Conservation (phyloP, 2,888 invertebrate species). For the Acronicta leporina region DNA sequence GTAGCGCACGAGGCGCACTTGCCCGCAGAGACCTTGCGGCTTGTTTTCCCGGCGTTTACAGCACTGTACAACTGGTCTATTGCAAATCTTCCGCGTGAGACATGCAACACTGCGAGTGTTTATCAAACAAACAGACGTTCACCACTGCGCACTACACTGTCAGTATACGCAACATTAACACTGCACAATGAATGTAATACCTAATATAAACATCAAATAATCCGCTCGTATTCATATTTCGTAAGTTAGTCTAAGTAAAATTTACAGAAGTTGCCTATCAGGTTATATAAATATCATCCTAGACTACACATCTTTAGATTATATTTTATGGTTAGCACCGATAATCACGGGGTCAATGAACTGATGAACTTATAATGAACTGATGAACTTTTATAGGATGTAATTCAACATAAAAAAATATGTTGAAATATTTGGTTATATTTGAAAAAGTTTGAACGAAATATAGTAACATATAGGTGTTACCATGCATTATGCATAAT, state of each 20-base stretch:
- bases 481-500: too few relatives aligned
- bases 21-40: constrained; percentile 54
- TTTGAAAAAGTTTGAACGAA: too few relatives aligned
- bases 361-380: too few relatives aligned
- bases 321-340: too few relatives aligned
- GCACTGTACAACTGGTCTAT: constrained; percentile 53
- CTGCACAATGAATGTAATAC: background rate
- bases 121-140: constrained; percentile 33
- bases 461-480: too few relatives aligned
- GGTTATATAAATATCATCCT: background rate
- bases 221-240: background rate
- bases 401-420: too few relatives aligned
- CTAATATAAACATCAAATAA: constrained; percentile 7
- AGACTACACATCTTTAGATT: too few relatives aligned
- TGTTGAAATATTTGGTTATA: too few relatives aligned
- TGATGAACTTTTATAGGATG: too few relatives aligned
- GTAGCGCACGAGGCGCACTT: constrained; percentile 15
- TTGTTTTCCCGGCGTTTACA: constrained; percentile 64
- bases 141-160: constrained; percentile 1
- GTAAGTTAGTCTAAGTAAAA: background rate
- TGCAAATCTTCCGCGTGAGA: constrained; percentile 64
- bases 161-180: constrained; percentile 1
- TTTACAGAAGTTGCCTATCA: background rate
- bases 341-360: too few relatives aligned
- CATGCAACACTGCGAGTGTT: constrained; percentile 49